Percentiles rank a stretch among this genome's conserved stretches.
Evolutionary conservation across 37 sponge, comb jelly and placozoan species (phyloP).

Genomic region (Cladorhizidae sp.): DNA sequence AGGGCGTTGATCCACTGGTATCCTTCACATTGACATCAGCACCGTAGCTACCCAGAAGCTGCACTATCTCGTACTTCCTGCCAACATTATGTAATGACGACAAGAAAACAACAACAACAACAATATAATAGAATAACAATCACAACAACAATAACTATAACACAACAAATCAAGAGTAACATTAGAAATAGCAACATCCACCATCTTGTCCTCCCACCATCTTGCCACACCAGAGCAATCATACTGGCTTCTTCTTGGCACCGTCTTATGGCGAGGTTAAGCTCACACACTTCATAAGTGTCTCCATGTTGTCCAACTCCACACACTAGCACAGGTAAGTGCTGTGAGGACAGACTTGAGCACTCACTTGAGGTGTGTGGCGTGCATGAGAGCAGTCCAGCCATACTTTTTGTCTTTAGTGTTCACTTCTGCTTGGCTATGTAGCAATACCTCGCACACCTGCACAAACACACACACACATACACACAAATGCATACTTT

Average conservation of each 20-base stretch:
- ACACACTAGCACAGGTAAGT: neutral
- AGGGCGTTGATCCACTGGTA: slow-evolving; percentile 65
- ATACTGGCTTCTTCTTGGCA: too few relatives aligned
- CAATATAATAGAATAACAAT: too few relatives aligned
- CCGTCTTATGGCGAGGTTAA: too few relatives aligned
- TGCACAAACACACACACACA: neutral
- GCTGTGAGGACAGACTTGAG: neutral
- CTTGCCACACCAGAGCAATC: too few relatives aligned
- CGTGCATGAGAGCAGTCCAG: slow-evolving; percentile 91
- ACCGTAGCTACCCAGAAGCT: slow-evolving; percentile 48
- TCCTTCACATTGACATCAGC: slow-evolving; percentile 72
- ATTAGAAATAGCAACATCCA: too few relatives aligned
- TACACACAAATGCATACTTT: too few relatives aligned
- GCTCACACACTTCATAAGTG: too few relatives aligned
- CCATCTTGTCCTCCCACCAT: too few relatives aligned
- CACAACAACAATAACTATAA: too few relatives aligned
- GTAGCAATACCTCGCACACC: slow-evolving; percentile 49
- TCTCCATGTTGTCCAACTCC: too few relatives aligned
- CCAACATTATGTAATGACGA: neutral
- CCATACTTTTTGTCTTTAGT: slow-evolving; percentile 62
- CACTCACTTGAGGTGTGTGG: slow-evolving; percentile 71
- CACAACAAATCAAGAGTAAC: too few relatives aligned
- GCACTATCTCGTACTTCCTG: slow-evolving; percentile 63
- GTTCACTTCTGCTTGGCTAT: slow-evolving; percentile 57
- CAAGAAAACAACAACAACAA: neutral